A percentile compares a stretch with the other conserved stretches of the same genome.
Conservation (phyloP, 2,888 invertebrate genomes). For the Philaethria dido region DNA sequence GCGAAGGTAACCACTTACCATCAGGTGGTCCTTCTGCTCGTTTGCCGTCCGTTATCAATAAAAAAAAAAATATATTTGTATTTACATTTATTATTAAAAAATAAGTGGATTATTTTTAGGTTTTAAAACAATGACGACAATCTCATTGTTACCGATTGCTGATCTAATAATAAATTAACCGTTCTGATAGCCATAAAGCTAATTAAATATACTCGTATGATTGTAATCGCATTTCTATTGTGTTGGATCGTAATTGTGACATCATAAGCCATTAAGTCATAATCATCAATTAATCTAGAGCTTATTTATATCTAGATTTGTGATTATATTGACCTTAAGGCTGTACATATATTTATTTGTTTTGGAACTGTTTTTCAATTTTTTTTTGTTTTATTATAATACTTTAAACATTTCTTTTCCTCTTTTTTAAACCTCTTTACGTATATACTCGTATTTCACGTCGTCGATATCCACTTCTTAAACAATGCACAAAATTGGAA, state of each 20-base stretch:
- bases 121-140: no score
- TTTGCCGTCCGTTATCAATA: no score
- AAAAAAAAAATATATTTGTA: no score
- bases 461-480: neutral
- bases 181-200: conserved; percentile 14
- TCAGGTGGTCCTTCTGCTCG: no score
- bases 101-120: no score
- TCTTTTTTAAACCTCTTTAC: no score
- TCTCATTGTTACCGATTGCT: neutral
- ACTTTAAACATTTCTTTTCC: no score
- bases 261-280: conserved; percentile 33
- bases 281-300: conserved; percentile 37
- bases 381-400: no score
- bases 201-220: conserved; percentile 18
- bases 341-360: neutral
- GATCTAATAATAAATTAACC: conserved; percentile 6
- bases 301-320: neutral
- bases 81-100: no score
- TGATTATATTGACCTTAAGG: neutral
- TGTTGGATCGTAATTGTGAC: conserved; percentile 17
- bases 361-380: neutral
- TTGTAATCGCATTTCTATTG: conserved; percentile 21
- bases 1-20: no score
- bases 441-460: neutral
- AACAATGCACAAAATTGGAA: no score